These are phyloP conservation scores for Silurus aristotelis DNA, from an alignment of 2,797 vertebrate species.

Conservation along the genomic window DNA sequence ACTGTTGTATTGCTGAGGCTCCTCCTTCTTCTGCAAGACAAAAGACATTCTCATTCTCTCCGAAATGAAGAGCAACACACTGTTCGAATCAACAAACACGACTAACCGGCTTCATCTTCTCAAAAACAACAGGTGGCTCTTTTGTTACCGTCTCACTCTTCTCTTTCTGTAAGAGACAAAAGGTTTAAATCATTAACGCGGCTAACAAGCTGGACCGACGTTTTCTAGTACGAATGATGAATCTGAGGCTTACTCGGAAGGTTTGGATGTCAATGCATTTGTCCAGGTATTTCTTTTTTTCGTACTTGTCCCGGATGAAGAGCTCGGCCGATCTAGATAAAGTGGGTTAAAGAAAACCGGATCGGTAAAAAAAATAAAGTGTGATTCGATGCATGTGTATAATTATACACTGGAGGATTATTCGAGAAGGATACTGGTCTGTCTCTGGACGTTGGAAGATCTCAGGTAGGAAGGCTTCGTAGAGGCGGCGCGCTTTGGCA, in stretches of 20 bases:
- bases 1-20: constrained; percentile 72
- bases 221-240: neutral
- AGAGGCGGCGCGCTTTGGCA: constrained; percentile 91
- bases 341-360: constrained; percentile 68
- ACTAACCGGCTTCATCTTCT: constrained; percentile 96
- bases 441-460: constrained; percentile 92
- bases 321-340: constrained; percentile 82
- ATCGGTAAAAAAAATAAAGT: neutral
- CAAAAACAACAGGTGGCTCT: constrained; percentile 88
- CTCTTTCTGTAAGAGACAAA: constrained; percentile 82
- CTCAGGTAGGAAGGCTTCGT: constrained; percentile 94
- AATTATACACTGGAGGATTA: neutral
- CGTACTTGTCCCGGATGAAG: constrained; percentile 97
- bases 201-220: neutral
- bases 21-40: constrained; percentile 86
- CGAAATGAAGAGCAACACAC: constrained; percentile 3
- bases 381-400: neutral
- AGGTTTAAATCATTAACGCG: constrained; percentile 3
- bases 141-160: constrained; percentile 84
- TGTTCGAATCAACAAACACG: constrained; percentile 19
- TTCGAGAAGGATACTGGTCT: constrained; percentile 84
- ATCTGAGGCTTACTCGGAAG: constrained; percentile 80
- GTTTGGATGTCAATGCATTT: constrained; percentile 89
- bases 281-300: constrained; percentile 97
- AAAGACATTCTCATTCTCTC: constrained; percentile 22